Base-by-base conservation (phyloP, 2,888 invertebrate species). In the Chymomyza fuscimana region DNA sequence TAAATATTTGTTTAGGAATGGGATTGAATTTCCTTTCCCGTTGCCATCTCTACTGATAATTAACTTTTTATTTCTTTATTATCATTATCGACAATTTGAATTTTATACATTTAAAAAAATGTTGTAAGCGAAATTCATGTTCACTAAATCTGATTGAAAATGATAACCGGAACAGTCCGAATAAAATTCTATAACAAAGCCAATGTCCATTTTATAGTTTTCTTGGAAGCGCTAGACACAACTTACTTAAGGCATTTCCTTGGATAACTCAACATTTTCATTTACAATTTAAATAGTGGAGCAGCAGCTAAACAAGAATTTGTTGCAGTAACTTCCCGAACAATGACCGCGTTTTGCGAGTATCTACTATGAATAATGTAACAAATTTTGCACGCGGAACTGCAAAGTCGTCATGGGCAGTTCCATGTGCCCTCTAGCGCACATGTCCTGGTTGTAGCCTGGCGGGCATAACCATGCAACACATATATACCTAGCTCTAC, bases 131-230 rank as follows among this genome's bases (percentile, higher is more conserved):
- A 51, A 51, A 51, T 51, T 51, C 7, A 19, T 19, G 19, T 22
- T 6, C 5, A 32, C 32, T 32, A 32, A 32, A 32, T 5, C 32
- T 32, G 32, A 22, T 56, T 22, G 22, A 56, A 56, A 56, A 56
- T 6, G 32, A 32, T 32, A 32, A 32, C 32, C 32, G 32, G 32
- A 32, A 32, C 78, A 72, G 76, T 72, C 79, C 83, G 87, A 74
- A 72, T 83, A 87, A 1, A 19, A 19, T 19, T 32, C 2, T 7
- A 32, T 32, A 32, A 7, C 7, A 32, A 7, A 32, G 5, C 7
- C 10, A 4, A 40, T 40, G 9, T 9, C 10, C 10, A 40, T 40
- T 40, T 40, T 40, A 40, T 40, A 40, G 40, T 10, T 40, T 40
- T 40, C 40, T 6, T 40, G 5, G 40, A 40, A 40, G 9, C 40